These are phyloP conservation scores for Silurus meridionalis DNA, from an alignment of 2,113 vertebrate species.

Conservation along the genomic window DNA sequence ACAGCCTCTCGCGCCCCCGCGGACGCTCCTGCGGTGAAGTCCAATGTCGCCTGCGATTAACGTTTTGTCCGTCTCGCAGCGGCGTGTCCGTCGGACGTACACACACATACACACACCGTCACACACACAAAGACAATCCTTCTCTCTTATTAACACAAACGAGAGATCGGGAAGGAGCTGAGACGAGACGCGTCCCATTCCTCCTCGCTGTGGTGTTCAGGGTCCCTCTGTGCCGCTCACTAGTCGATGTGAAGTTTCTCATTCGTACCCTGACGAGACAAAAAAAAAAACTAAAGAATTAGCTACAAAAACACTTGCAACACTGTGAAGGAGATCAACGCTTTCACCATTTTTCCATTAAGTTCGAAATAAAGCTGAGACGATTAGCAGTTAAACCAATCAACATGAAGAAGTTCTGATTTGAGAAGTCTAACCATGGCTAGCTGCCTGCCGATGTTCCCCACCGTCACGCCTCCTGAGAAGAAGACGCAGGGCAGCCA, in stretches of 20 bases:
- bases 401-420: too few species aligned
- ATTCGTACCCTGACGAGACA: constrained; percentile 73
- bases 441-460: constrained; percentile 95
- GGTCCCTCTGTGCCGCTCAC: constrained; percentile 44
- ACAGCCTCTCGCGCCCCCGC: not conserved
- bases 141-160: not conserved
- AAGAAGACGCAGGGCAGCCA: constrained; percentile 99
- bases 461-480: constrained; percentile 95
- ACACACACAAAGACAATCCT: not conserved
- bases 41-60: too few species aligned
- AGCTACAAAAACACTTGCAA: not conserved
- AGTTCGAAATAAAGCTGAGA: not conserved
- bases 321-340: not conserved
- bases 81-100: not conserved
- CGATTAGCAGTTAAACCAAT: not conserved
- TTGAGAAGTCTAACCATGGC: constrained; percentile 83
- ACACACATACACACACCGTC: not conserved
- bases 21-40: not conserved
- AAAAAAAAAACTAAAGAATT: not conserved
- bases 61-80: not conserved
- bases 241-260: constrained; percentile 90
- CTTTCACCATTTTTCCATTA: not conserved
- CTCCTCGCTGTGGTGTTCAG: not conserved
- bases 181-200: not conserved
- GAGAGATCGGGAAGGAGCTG: not conserved